Evolutionary conservation across 2,888 invertebrate species (phyloP).

Genomic region (Unio pictorum): DNA sequence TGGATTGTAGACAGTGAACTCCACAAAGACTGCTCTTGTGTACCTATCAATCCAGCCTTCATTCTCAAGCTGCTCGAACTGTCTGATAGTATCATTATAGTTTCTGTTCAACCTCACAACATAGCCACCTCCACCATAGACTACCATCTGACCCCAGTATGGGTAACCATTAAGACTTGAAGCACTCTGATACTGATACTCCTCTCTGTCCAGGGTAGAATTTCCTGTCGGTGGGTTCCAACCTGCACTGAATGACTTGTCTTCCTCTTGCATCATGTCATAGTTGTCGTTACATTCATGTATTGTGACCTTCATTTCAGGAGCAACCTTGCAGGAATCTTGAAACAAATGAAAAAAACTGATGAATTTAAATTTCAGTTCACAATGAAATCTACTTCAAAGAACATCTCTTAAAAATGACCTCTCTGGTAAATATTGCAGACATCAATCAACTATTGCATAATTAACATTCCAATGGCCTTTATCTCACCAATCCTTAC

Average conservation of each 20-base stretch:
- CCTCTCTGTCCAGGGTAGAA: slow-evolving; percentile 29
- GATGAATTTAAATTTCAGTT: not conserved
- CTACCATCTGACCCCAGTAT: slow-evolving; percentile 68
- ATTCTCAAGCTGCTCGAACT: slow-evolving; percentile 65
- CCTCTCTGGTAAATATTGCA: no score
- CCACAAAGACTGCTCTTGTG: slow-evolving; percentile 74
- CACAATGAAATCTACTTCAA: not conserved
- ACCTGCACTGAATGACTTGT: slow-evolving; percentile 47
- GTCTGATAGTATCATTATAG: slow-evolving; percentile 52
- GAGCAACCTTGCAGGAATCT: slow-evolving; percentile 53
- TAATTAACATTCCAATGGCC: no score
- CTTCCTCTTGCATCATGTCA: slow-evolving; percentile 56
- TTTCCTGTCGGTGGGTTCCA: slow-evolving; percentile 50
- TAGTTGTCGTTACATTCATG: slow-evolving; percentile 63
- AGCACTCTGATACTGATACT: slow-evolving; percentile 66
- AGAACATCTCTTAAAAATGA: no score
- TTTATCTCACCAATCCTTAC: no score
- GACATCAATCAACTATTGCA: no score
- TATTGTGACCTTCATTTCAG: slow-evolving; percentile 38
- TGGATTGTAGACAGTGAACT: slow-evolving; percentile 74
- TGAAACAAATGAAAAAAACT: slow-evolving; percentile 7
- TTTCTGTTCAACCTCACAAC: slow-evolving; percentile 68
- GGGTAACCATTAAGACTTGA: slow-evolving; percentile 70
- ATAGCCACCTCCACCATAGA: slow-evolving; percentile 74
- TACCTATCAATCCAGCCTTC: slow-evolving; percentile 73